Base-by-base conservation (phyloP, 2,113 vertebrate genomes). In the Pseudorhombus dupliciocellatus region DNA sequence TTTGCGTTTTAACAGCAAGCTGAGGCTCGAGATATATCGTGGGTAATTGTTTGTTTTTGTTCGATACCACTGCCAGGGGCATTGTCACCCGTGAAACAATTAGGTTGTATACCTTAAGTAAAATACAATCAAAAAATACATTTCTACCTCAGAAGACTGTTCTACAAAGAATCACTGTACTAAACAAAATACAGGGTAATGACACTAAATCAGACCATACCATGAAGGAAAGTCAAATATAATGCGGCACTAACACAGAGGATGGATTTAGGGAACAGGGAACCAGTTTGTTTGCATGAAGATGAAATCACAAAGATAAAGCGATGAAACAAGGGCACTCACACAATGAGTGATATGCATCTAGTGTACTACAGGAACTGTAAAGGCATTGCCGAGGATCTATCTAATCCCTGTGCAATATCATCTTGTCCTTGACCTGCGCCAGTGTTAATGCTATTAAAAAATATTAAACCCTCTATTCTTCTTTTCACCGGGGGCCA, bases 401-500 rank as follows among this genome's bases (percentile, higher is more conserved):
- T 60, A 18, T 4, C 16, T 77, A n/a, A 56, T 74, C 21, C 73
- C 70, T 69, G 57, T 56, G 21, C 26, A 77, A 6, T 25, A 42
- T 52, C 40, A 66, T 68, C 53, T 68, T 60, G 7, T 40, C 37
- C 12, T 8, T 79, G 72, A 77, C 56, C 66, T 9, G 20, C 10
- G 63, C 54, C 31, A 42, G 30, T 63, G 28, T 71, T 66, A 66
- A 48, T 71, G 59, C 60, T 63, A 62, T 75, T 50, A 48, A 15
- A 40, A 66, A 74, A 44, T 57, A 69, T 77, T 64, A 71, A 78
- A 79, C 20, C 37, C 5, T 53, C 65, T 25, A 42, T 50, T 78
- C 25, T 28, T 65, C 1, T 60, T 82, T 78, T 73, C 76, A 87
- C 80, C 83, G 80, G 73, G 22, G 76, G 73, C 68, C 66, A 60